phyloP scores from a whole-genome alignment of 2,113 vertebrate species.

The Nanger granti region DNA sequence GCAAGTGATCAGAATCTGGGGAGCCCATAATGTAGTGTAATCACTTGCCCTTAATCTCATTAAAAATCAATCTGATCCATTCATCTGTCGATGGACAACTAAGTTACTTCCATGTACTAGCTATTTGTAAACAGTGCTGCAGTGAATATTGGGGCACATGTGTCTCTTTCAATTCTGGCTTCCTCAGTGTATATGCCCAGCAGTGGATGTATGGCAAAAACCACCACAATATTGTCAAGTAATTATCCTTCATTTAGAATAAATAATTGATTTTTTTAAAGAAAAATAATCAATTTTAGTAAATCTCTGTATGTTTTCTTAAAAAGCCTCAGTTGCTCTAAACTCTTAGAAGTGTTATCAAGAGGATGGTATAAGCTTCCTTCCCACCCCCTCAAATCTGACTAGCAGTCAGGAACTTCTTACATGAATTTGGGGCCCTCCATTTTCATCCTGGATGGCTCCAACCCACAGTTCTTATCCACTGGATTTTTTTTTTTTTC shows the following conservation, averaged over 20 bases:
- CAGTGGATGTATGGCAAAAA: not conserved
- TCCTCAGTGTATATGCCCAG: not conserved
- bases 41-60: not conserved
- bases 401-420: not conserved
- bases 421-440: fast-evolving
- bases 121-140: not conserved
- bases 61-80: not conserved
- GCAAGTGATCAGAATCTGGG: not conserved
- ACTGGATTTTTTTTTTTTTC: not conserved
- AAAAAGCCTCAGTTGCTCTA: not conserved
- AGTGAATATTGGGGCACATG: not conserved
- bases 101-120: not conserved
- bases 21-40: not conserved
- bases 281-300: not conserved
- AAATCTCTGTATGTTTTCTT: not conserved
- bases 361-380: not conserved
- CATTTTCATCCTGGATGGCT: not conserved
- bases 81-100: not conserved
- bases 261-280: not conserved
- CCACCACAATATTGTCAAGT: not conserved
- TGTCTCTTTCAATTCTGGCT: not conserved
- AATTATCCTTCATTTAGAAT: not conserved
- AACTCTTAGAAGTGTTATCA: not conserved
- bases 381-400: not conserved
- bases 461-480: not conserved